These are phyloP conservation scores for Thera obeliscata DNA, from an alignment of 2,888 invertebrate genomes.

Conservation along the genomic window DNA sequence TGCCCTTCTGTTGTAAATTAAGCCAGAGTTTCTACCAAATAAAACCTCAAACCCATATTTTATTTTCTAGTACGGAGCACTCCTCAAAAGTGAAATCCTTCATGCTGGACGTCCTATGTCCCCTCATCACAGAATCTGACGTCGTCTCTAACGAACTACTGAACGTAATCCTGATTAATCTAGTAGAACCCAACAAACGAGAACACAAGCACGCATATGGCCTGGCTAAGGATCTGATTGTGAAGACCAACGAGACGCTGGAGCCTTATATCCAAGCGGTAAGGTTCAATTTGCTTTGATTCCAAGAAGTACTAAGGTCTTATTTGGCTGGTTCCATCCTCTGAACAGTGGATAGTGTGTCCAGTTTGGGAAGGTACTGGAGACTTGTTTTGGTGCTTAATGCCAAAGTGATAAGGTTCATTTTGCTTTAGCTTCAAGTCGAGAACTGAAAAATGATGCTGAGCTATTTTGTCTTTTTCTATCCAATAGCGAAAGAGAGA, in stretches of 20 bases:
- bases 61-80: constrained; percentile 92
- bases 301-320: background rate
- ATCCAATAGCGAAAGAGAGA: too few species aligned
- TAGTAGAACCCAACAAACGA: constrained; percentile 96
- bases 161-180: constrained; percentile 96
- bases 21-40: too few species aligned
- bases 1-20: background rate
- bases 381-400: too few species aligned
- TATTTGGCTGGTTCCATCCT: too few species aligned
- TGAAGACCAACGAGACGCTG: constrained; percentile 95
- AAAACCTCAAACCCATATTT: background rate
- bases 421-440: too few species aligned
- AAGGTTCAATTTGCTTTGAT: constrained; percentile 62
- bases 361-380: too few species aligned
- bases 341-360: too few species aligned
- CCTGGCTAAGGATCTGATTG: constrained; percentile 95
- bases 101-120: constrained; percentile 97
- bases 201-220: constrained; percentile 95
- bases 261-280: constrained; percentile 98
- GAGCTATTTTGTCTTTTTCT: too few species aligned
- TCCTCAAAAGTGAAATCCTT: constrained; percentile 98
- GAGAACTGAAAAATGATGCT: too few species aligned
- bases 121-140: constrained; percentile 97
- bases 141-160: constrained; percentile 96
- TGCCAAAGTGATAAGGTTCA: too few species aligned